These are phyloP conservation scores for Blastomussa wellsi DNA, from an alignment of 92 coral and sea anemone species.

Conservation along the genomic window DNA sequence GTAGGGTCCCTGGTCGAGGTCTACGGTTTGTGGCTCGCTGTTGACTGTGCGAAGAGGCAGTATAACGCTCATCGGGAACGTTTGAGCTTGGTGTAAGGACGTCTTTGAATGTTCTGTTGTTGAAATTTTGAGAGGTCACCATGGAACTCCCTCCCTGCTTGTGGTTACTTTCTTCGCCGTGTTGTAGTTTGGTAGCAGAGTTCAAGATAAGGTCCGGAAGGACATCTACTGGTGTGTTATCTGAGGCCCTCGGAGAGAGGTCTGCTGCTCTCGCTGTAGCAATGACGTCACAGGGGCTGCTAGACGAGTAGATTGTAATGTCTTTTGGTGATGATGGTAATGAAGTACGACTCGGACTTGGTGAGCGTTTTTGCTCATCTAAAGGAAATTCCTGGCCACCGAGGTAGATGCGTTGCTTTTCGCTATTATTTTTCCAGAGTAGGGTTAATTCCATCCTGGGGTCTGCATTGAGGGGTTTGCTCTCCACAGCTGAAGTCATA, in stretches of 20 bases:
- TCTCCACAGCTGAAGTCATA: background rate
- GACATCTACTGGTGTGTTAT: conserved; percentile 32
- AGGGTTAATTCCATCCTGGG: conserved; percentile 14
- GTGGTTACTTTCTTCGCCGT: background rate
- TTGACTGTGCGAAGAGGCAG: conserved; percentile 50
- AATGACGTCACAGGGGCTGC: conserved; percentile 42
- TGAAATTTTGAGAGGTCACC: background rate
- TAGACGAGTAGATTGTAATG: conserved; percentile 8
- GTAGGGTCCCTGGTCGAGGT: conserved; percentile 50
- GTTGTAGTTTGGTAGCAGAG: conserved; percentile 17
- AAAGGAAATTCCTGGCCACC: background rate
- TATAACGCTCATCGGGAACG: background rate
- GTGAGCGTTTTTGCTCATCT: background rate
- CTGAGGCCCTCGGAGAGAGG: conserved; percentile 13
- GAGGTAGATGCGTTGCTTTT: conserved; percentile 6
- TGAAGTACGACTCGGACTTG: background rate
- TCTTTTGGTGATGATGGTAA: conserved; percentile 31
- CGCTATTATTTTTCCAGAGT: conserved; percentile 10
- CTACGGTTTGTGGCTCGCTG: conserved; percentile 52
- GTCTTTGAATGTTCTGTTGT: conserved; percentile 4
- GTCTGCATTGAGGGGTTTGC: conserved; percentile 2
- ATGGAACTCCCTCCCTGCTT: background rate
- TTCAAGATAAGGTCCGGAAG: conserved; percentile 74
- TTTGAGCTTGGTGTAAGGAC: background rate
- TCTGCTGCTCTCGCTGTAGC: conserved; percentile 34